Base-by-base conservation (phyloP, 2,113 vertebrate genomes). In the Leptobrachium ailaonicum region DNA sequence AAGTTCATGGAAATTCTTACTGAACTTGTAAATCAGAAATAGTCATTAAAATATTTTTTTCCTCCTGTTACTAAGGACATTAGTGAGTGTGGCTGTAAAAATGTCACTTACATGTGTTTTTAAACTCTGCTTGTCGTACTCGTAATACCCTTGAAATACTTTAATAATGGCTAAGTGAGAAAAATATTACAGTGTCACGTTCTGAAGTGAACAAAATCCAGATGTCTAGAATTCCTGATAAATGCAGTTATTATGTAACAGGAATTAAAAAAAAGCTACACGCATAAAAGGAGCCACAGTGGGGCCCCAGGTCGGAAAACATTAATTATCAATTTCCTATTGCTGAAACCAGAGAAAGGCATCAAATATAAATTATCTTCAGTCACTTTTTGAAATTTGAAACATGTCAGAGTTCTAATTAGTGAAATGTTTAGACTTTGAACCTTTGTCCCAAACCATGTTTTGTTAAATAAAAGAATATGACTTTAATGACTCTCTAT, bases 131-230 rank as follows among this genome's bases (percentile, higher is more conserved):
- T 50, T 50, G 47, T 8, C 47, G 8, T 50, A 50, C 4, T 5
- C 47, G 8, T 50, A 50, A 50, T 5, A 50, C 47, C 47, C 47
- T 50, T 50, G 47, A 50, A 32, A 50, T 50, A 50, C 47, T 50
- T 50, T 50, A 50, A 50, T 50, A 50, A 50, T 50, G 47, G 4
- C 8, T 50, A 50, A 50, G 47, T 50, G 47, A 50, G 47, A 50
- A 50, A 85, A 82, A 53, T 86, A 84, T 84, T 83, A 77, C 82
- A 44, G 83, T 77, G 83, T 84, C 62, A 67, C 6, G 71, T 13
- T 60, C 14, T 60, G 13, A n/a, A 85, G 85, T 78, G 74, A 87
- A 85, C 71, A 72, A 80, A 87, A 84, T 81, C 86, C 90, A 90
- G 84, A 87, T 87, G 87, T 75, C 76, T 58, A 77, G 76, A 83